Conservation (phyloP, 2,888 invertebrate species). For the Deilephila porcellus region DNA sequence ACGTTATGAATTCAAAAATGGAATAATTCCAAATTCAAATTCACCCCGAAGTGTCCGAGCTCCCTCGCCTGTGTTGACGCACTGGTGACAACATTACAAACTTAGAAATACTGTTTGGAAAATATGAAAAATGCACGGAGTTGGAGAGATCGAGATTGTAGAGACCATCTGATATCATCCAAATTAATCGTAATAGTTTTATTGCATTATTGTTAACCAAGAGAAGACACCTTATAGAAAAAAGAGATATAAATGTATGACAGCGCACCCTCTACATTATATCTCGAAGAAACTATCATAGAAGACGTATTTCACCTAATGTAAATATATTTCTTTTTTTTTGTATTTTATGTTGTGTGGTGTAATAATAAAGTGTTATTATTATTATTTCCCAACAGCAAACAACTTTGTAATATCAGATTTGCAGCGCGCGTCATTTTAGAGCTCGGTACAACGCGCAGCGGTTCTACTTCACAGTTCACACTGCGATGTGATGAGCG, state of each 20-base stretch:
- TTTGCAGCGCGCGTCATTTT: conserved; percentile 20
- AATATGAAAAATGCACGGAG: neutral
- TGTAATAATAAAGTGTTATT: too few relatives aligned
- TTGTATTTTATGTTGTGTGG: too few relatives aligned
- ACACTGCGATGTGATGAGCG: conserved; percentile 14
- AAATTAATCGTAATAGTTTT: too few relatives aligned
- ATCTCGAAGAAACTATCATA: neutral
- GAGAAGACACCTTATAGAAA: too few relatives aligned
- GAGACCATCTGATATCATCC: too few relatives aligned
- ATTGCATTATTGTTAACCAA: too few relatives aligned
- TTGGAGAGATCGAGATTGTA: neutral
- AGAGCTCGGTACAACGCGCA: conserved; percentile 13
- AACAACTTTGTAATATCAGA: conserved; percentile 12
- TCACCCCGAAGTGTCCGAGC: conserved; percentile 30
- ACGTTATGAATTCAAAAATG: conserved; percentile 1
- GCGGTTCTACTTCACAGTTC: conserved; percentile 13
- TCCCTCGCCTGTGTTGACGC: neutral
- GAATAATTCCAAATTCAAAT: conserved; percentile 39
- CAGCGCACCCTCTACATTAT: too few relatives aligned
- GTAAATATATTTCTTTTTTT: too few relatives aligned
- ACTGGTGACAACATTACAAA: neutral
- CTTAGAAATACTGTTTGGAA: neutral
- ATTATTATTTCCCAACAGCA: conserved; percentile 5
- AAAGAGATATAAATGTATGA: too few relatives aligned
- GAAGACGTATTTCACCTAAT: neutral